Evolutionary conservation across 2,888 invertebrate species (phyloP).

Genomic region (Lamellibrachia satsuma): DNA sequence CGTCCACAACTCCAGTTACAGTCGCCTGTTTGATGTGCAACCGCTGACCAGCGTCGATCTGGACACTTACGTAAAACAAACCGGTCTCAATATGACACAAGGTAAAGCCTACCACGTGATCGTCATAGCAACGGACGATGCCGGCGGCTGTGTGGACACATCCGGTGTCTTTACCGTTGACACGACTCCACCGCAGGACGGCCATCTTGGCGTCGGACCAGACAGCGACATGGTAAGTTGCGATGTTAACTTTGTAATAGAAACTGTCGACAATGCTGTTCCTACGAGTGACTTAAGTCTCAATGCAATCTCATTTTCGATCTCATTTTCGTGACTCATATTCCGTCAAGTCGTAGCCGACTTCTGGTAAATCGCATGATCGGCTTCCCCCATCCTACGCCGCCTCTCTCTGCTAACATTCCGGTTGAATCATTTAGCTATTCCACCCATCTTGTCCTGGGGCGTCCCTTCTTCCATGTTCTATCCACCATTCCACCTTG

Average conservation of each 20-base stretch:
- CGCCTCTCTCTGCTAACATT: too few species aligned
- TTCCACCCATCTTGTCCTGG: too few species aligned
- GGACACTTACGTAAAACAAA: neutral
- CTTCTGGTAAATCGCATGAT: too few species aligned
- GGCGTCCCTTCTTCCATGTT: too few species aligned
- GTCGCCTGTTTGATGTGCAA: neutral
- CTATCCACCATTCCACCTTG: too few species aligned
- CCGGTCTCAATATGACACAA: neutral
- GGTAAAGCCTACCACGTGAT: neutral
- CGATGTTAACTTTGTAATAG: neutral
- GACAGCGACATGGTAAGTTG: neutral
- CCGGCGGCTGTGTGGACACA: constrained; percentile 46
- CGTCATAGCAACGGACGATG: constrained; percentile 43
- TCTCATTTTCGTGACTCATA: too few species aligned
- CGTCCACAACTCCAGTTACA: neutral
- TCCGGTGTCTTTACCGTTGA: constrained; percentile 41
- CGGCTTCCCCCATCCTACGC: too few species aligned
- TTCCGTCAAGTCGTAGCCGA: too few species aligned
- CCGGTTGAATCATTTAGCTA: too few species aligned
- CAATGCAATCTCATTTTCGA: too few species aligned
- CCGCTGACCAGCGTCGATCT: neutral
- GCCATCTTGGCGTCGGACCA: constrained; percentile 22
- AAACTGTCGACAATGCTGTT: too few species aligned
- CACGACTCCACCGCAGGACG: constrained; percentile 40
- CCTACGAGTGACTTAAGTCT: too few species aligned